Conservation (phyloP, 2,113 vertebrate genomes). For the Myotis brandtii region DNA sequence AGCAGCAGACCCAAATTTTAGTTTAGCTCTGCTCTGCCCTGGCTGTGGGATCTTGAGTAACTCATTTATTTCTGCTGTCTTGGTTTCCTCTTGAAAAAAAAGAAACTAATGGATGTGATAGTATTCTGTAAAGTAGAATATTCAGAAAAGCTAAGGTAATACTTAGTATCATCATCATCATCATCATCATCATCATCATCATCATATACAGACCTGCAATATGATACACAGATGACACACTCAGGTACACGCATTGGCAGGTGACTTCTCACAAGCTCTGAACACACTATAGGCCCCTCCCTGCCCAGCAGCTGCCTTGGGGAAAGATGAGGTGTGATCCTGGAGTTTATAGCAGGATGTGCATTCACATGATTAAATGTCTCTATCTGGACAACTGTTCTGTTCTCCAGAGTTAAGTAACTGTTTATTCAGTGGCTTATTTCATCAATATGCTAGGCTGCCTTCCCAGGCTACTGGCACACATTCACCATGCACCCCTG, state of each 20-base stretch:
- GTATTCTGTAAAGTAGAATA: conserved; percentile 12
- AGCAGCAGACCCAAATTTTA: neutral
- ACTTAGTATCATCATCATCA: neutral
- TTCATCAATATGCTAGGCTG: conserved; percentile 54
- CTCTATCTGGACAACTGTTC: neutral
- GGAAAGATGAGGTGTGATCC: neutral
- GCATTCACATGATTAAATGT: neutral
- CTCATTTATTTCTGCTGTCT: neutral
- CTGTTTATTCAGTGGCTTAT: conserved; percentile 57
- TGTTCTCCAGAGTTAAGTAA: conserved; percentile 42
- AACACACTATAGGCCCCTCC: neutral
- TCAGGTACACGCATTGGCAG: neutral
- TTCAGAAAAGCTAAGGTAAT: neutral
- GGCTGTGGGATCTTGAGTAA: neutral
- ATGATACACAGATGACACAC: neutral
- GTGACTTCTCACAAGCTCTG: neutral
- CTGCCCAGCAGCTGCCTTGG: neutral
- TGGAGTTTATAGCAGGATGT: neutral
- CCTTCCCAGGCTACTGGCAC: conserved; percentile 10
- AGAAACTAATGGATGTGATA: neutral
- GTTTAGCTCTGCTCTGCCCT: neutral
- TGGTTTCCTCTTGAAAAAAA: neutral
- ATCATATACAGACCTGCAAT: neutral
- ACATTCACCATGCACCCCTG: neutral
- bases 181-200: neutral